Conservation (phyloP, 2,888 invertebrate species). For the Ellobium chinense region DNA sequence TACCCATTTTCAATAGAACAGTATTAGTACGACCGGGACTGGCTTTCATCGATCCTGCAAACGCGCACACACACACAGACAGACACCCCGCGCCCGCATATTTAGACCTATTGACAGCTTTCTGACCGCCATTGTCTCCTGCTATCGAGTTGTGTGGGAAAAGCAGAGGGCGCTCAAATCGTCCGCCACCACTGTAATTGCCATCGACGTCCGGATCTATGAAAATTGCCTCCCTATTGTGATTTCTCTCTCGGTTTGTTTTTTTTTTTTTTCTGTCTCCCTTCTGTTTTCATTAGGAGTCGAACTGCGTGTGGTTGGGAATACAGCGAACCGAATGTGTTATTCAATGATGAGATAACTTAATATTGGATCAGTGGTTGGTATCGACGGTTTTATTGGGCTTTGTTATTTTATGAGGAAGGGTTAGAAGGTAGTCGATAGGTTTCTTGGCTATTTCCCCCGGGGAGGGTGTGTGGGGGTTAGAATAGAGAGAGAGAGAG, state of each 20-base stretch:
- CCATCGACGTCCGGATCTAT: constrained; percentile 8
- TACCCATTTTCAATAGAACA: no score
- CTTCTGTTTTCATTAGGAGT: neutral
- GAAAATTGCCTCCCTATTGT: constrained; percentile 19
- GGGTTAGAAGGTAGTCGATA: no score
- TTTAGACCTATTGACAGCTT: constrained; percentile 31
- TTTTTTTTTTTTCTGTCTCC: neutral
- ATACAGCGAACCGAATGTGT: no score
- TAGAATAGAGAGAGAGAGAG: no score
- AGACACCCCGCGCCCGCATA: neutral
- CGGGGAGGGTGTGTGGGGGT: no score
- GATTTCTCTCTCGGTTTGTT: neutral
- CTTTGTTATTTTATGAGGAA: no score
- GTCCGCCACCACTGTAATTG: constrained; percentile 16
- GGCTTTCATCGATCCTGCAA: neutral
- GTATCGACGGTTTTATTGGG: no score
- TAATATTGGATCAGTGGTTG: neutral
- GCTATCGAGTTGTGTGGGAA: constrained; percentile 42
- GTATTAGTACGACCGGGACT: neutral
- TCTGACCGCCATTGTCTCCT: constrained; percentile 4
- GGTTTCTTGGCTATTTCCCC: no score
- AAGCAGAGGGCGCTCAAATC: constrained; percentile 1
- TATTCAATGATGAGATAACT: neutral
- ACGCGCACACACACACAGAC: neutral
- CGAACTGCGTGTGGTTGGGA: neutral